Evolutionary conservation across 2,113 vertebrate genomes (phyloP).

Genomic region (Pseudorasbora parva): DNA sequence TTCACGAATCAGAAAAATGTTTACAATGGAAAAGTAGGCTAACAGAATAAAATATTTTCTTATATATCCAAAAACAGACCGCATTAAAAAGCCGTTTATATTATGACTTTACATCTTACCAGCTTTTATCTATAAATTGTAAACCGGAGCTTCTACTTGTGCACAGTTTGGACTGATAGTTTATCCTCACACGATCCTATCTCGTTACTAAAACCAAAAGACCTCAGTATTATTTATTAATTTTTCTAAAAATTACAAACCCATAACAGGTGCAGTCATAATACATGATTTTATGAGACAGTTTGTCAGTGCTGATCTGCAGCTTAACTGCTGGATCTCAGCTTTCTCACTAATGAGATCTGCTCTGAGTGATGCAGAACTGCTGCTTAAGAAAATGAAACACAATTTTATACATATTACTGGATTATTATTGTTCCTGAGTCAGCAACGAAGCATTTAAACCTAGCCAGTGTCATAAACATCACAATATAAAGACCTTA

Average conservation of each 20-base stretch:
- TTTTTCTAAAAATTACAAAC: neutral
- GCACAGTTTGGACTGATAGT: neutral
- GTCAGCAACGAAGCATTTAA: neutral
- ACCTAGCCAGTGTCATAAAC: neutral
- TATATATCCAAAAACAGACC: neutral
- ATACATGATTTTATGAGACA: slow-evolving; percentile 4
- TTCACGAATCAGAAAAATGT: neutral
- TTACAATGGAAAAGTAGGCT: neutral
- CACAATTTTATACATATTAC: neutral
- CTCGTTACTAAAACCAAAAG: neutral
- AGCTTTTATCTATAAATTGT: neutral
- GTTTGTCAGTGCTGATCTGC: slow-evolving; percentile 9
- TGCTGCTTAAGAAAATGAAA: neutral
- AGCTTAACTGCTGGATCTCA: slow-evolving; percentile 29
- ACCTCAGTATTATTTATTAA: neutral
- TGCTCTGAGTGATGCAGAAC: neutral
- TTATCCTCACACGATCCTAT: neutral
- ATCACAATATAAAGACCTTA: neutral
- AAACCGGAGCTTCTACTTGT: neutral
- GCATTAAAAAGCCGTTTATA: neutral
- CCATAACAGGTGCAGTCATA: slow-evolving; percentile 10
- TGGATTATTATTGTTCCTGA: neutral
- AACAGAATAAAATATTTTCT: neutral
- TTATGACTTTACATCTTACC: neutral
- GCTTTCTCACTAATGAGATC: slow-evolving; percentile 11